Conservation (phyloP, 2,113 vertebrate genomes). For the mouse (Mus musculus) region DNA sequence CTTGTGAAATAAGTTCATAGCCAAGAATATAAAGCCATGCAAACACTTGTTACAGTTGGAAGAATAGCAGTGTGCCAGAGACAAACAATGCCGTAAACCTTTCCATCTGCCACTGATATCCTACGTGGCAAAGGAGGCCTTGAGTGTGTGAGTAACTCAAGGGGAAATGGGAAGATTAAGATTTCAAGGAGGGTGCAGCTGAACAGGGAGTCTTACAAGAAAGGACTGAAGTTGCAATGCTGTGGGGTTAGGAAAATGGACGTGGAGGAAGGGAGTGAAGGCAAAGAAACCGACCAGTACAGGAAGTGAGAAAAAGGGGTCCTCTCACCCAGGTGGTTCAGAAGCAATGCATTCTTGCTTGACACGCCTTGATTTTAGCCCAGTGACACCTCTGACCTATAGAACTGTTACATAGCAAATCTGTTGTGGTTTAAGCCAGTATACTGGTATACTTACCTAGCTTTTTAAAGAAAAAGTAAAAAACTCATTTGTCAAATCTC, state of each 20-base stretch:
- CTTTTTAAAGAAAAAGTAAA: slow-evolving; percentile 1
- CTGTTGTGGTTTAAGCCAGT: background rate
- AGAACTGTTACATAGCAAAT: background rate
- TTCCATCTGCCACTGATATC: background rate
- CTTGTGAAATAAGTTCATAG: background rate
- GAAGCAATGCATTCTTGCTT: background rate
- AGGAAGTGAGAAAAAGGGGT: background rate
- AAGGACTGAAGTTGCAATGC: background rate
- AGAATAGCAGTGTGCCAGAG: background rate
- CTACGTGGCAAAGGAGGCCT: background rate
- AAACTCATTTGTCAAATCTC: background rate
- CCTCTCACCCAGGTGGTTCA: background rate
- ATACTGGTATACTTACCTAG: background rate
- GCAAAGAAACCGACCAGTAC: background rate
- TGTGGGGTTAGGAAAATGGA: slow-evolving; percentile 7
- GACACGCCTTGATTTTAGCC: background rate
- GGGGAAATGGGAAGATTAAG: background rate
- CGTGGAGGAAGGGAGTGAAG: background rate
- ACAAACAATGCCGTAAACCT: background rate
- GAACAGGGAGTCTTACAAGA: background rate
- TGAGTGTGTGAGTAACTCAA: background rate
- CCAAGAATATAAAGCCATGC: background rate
- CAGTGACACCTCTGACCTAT: background rate
- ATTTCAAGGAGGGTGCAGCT: background rate
- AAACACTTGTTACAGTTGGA: background rate